Evolutionary conservation across 2,113 vertebrate species (phyloP).

Genomic region (Corythornis cristatus): DNA sequence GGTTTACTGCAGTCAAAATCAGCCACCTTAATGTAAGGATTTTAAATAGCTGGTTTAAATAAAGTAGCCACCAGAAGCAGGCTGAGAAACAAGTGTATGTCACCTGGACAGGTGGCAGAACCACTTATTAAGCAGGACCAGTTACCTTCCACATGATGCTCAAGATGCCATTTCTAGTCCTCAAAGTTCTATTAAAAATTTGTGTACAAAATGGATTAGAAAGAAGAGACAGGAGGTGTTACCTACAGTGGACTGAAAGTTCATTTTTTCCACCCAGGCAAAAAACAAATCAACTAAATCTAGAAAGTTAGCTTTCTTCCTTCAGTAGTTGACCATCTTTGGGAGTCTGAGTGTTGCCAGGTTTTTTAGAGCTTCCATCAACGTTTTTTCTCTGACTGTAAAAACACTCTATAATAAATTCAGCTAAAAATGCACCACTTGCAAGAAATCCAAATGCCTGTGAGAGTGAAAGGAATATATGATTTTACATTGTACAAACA

Average conservation of each 20-base stretch:
- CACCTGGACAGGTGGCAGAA: background rate
- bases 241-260: background rate
- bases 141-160: background rate
- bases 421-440: conserved; percentile 60
- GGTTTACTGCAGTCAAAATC: background rate
- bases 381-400: background rate
- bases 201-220: background rate
- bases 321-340: conserved; percentile 79
- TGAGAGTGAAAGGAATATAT: background rate
- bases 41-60: background rate
- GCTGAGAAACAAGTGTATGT: background rate
- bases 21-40: background rate
- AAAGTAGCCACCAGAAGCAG: background rate
- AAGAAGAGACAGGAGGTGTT: background rate
- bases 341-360: background rate
- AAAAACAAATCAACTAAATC: background rate
- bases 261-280: background rate
- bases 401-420: background rate
- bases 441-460: conserved; percentile 88
- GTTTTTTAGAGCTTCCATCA: background rate
- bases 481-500: background rate
- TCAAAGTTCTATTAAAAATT: background rate
- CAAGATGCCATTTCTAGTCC: background rate
- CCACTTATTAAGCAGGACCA: background rate
- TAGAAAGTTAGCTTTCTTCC: background rate